Percentiles rank a stretch among this genome's conserved stretches.
These are phyloP conservation scores for Diplosoma virens DNA, from an alignment of 23 tunicate species.

Conservation along the genomic window DNA sequence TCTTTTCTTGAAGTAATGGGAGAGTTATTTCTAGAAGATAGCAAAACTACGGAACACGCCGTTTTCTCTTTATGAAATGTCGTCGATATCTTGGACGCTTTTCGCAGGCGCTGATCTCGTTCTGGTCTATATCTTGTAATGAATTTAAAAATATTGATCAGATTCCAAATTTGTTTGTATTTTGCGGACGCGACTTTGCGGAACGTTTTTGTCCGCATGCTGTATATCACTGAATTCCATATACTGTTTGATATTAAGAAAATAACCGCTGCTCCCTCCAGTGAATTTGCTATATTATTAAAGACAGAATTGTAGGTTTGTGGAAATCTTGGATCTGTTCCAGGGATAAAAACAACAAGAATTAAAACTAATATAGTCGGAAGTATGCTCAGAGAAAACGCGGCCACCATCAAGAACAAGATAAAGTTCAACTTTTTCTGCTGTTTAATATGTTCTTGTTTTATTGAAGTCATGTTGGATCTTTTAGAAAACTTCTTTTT, in stretches of 20 bases:
- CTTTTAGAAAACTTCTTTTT: slow-evolving; percentile 14
- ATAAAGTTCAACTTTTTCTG: not conserved
- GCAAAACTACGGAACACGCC: too few relatives aligned
- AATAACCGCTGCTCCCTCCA: slow-evolving; percentile 5
- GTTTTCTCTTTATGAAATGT: too few relatives aligned
- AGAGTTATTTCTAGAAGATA: too few relatives aligned
- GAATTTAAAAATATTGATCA: not conserved
- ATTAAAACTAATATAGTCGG: slow-evolving; percentile 24
- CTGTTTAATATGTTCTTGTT: slow-evolving; percentile 13
- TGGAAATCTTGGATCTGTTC: not conserved
- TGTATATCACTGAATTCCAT: slow-evolving; percentile 31
- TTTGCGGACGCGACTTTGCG: not conserved
- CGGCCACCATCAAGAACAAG: slow-evolving; percentile 17
- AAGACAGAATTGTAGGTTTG: not conserved
- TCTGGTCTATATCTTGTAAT: too few relatives aligned
- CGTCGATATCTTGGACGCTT: too few relatives aligned
- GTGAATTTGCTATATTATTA: slow-evolving; percentile 11
- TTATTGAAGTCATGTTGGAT: not conserved
- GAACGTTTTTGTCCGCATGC: slow-evolving; percentile 4
- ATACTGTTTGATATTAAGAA: slow-evolving; percentile 12
- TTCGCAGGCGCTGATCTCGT: too few relatives aligned
- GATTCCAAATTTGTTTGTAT: not conserved
- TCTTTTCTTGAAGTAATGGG: too few relatives aligned
- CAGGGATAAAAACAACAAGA: slow-evolving; percentile 17
- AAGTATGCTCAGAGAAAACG: slow-evolving; percentile 15